A percentile compares a stretch with the other conserved stretches of the same genome.
Conservation (phyloP, 1,140 invertebrate species). For the Drosophila kohkoa region DNA sequence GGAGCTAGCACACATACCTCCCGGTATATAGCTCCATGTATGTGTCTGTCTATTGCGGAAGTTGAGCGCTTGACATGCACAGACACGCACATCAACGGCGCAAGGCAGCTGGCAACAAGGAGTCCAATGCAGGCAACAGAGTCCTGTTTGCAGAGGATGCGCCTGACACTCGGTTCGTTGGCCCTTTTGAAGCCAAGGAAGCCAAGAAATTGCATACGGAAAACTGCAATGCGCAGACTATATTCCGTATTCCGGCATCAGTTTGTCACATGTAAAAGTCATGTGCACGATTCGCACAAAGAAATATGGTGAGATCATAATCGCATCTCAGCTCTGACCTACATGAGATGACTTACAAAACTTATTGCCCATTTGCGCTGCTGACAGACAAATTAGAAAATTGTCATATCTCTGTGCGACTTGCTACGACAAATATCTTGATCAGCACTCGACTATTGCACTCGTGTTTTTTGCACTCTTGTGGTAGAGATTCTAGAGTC, state of each 20-base stretch:
- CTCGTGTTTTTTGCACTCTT: conserved; percentile 5
- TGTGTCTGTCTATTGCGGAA: conserved; percentile 44
- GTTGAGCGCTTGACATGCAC: conserved; percentile 59
- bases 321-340: conserved; percentile 34
- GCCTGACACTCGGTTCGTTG: conserved; percentile 33
- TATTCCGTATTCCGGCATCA: conserved; percentile 29
- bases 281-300: conserved; percentile 55
- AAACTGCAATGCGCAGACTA: conserved; percentile 45
- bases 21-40: background rate
- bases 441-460: conserved; percentile 12
- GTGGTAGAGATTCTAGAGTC: conserved; percentile 17
- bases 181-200: conserved; percentile 14
- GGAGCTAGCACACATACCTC: background rate
- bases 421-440: conserved; percentile 2
- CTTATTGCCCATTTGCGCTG: conserved; percentile 36
- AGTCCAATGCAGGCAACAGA: conserved; percentile 3
- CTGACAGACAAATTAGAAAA: conserved; percentile 55
- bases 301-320: conserved; percentile 49
- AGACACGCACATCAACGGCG: conserved; percentile 47
- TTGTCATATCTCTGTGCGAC: conserved; percentile 33
- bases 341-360: conserved; percentile 22
- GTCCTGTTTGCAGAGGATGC: conserved; percentile 20
- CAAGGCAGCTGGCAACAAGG: conserved; percentile 26
- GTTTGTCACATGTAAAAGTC: conserved; percentile 60
- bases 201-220: conserved; percentile 32